Evolutionary conservation across 2,888 invertebrate species (phyloP).

Genomic region (Cheiracanthium punctorium): DNA sequence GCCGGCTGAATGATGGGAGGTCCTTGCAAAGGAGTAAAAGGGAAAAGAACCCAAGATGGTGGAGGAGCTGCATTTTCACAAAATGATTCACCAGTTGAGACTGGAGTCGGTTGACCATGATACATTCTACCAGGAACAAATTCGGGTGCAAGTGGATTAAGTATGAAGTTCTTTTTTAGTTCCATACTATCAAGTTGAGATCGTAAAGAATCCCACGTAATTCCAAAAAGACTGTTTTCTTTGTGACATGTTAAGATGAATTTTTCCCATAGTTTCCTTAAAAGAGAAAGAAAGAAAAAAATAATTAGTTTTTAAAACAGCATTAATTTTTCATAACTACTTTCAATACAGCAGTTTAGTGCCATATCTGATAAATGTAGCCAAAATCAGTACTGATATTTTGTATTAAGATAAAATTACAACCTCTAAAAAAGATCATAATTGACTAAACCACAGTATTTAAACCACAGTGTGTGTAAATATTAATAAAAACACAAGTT

Average conservation of each 20-base stretch:
- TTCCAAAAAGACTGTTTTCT: slow-evolving; percentile 84
- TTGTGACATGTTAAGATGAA: slow-evolving; percentile 84
- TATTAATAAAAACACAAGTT: no score
- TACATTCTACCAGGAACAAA: slow-evolving; percentile 81
- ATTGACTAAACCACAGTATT: no score
- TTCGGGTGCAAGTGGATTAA: slow-evolving; percentile 89
- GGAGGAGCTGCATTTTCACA: slow-evolving; percentile 33
- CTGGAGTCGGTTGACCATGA: slow-evolving; percentile 35
- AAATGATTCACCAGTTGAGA: slow-evolving; percentile 14
- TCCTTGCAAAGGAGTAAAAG: slow-evolving; percentile 45
- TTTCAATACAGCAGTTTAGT: no score
- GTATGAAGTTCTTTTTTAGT: slow-evolving; percentile 83
- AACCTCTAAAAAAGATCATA: no score
- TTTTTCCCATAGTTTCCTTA: slow-evolving; percentile 86
- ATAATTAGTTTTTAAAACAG: no score
- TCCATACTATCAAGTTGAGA: slow-evolving; percentile 85
- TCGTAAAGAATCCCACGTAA: slow-evolving; percentile 83
- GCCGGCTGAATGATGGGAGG: slow-evolving; percentile 55
- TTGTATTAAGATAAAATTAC: no score
- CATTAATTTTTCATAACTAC: no score
- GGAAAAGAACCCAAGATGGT: slow-evolving; percentile 31
- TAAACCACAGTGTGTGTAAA: no score
- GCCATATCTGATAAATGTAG: no score
- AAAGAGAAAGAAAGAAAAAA: slow-evolving; percentile 69
- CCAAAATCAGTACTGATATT: no score